Evolutionary conservation across 92 coral and sea anemone genomes (phyloP), one percentile per base, ranked within the genome.

Genomic region (Umimayanthus chanpuru): DNA sequence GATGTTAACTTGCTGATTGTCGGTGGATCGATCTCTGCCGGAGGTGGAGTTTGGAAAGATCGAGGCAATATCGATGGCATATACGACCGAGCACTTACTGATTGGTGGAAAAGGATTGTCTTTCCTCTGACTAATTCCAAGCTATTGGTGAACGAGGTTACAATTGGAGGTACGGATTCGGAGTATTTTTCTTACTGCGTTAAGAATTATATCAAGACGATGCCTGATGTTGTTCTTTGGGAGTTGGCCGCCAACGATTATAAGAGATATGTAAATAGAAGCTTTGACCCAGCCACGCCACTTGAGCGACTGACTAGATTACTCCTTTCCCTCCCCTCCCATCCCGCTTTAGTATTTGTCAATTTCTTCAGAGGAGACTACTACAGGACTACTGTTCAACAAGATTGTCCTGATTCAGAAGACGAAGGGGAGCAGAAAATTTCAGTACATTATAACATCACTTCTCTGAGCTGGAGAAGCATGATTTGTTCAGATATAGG

Each of bases 1-100:
- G 77, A 91, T 38, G 81, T 97, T 30, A 89, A 89, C 66, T 71
- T 97, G 25, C 72, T 95, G 76, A 94, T 97, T 5, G 98, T 97
- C 11, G 99, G 98, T 9, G 99, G 99, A 20, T 97, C 99, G 4
- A 97, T 97, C 32, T 97, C 99, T 18, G 99, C 99, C 3, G 99
- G 99, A 0, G 99, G 98, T 2, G 99, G 99, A 32, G 79, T 97
- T 79, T 97, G 96, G 92, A 91, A 91, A 78, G 99, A 97, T 61
- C 92, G 96, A 30, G 94, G 95, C 40, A 94, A 97, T 41, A 83
- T 95, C n/a, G 98, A 94, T 65, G 99, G 98, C 18, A 89, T 97
- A 40, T 97, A 97, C 86, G 92, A 94, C 83, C 93, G 91, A 79
- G 99, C 99, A 11, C 86, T 97, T 49, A 88, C 82, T 25, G 85